Evolutionary conservation across 2,113 vertebrate genomes (phyloP), one percentile per base, ranked within the genome.

Genomic region (Misgurnus anguillicaudatus): DNA sequence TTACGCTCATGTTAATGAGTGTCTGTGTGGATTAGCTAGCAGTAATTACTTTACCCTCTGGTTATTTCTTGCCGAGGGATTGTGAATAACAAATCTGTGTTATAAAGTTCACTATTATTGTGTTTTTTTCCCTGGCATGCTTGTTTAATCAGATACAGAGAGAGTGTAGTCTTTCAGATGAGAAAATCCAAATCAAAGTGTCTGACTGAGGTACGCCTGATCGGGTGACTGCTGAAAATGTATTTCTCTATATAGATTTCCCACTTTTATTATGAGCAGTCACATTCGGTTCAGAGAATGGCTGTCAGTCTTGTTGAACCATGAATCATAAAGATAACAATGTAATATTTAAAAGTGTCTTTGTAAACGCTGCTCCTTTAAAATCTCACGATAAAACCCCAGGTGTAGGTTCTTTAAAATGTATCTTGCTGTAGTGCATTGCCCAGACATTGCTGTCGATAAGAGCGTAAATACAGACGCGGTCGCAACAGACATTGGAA

Each of bases 21-120:
- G 61, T 82, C 66, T 82, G 75, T 64, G 39, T 63, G 66, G 74
- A 77, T 82, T 82, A 77, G 74, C 61, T 65, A 19, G 61, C 61
- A 66, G 78, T 74, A 80, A 80, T 82, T 82, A 24, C 68, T 82
- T 77, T 65, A 21, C 61, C 74, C 75, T 77, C 53, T 61, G 62
- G 64, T 82, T 74, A 60, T 71, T 67, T 82, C 16, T 74, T 61
- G 19, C 67, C 10, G 36, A 78, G 42, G 19, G 16, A 74, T 57
- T 74, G 48, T 75, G 39, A 75, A 78, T 73, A 57, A 78, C 69
- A 82, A 82, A 75, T 72, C 47, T 9, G 4, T 31, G 14, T 24
- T 55, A 45, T 74, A 9, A 64, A 53, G 45, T 64, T 60, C 31
- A 60, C 31, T 57, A 39, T 48, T 66, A 57, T 80, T 80, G 61